A percentile compares a stretch with the other conserved stretches of the same genome.
These are phyloP conservation scores for Tragopan temminckii DNA, from an alignment of 2,797 vertebrate species.

Conservation along the genomic window DNA sequence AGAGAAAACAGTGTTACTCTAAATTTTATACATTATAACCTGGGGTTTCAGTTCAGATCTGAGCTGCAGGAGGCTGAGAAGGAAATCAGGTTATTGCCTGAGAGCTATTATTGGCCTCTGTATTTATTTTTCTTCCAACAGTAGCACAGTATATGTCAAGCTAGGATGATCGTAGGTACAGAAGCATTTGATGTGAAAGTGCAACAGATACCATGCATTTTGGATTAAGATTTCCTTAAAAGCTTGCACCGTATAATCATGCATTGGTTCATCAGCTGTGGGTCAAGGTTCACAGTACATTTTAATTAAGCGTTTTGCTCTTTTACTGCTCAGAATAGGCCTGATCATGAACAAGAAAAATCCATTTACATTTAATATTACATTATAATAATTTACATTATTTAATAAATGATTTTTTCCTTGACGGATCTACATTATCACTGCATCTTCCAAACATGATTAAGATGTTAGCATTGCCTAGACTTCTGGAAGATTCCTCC, in stretches of 20 bases:
- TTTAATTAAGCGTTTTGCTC: background rate
- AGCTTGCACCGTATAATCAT: background rate
- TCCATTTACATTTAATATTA: background rate
- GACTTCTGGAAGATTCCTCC: background rate
- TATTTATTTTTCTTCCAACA: background rate
- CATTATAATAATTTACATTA: too few species aligned
- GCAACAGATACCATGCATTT: background rate
- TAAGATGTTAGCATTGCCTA: background rate
- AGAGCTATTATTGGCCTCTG: background rate
- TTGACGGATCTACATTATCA: background rate
- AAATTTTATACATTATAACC: background rate
- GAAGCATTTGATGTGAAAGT: background rate
- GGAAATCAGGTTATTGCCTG: background rate
- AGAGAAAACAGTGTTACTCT: background rate
- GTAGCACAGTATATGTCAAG: background rate
- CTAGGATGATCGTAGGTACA: background rate
- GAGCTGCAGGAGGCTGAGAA: background rate
- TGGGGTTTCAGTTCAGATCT: background rate
- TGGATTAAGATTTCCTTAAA: background rate
- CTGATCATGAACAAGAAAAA: background rate
- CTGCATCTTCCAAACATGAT: background rate
- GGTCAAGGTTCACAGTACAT: background rate
- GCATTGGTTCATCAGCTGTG: background rate
- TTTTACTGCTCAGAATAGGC: background rate
- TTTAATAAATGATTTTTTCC: background rate